Percentiles rank a stretch among this genome's conserved stretches.
Conservation (phyloP, 30 jellyfish, hydroid and myxozoan genomes). For the Hydractinia symbiolongicarpus region DNA sequence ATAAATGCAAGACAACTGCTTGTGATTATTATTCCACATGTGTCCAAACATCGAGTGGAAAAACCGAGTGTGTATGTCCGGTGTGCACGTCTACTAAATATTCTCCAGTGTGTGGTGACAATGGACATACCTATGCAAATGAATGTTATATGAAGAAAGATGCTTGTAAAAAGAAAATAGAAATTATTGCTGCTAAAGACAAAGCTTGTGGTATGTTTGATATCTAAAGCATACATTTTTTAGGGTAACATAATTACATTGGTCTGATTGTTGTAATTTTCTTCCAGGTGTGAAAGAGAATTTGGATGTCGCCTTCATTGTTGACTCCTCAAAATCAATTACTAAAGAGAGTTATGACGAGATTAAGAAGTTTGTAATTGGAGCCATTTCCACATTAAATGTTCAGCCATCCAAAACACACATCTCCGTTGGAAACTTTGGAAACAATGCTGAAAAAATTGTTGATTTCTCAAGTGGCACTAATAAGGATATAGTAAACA, state of each 20-base stretch:
- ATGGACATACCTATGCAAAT: constrained; percentile 65
- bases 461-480: constrained; percentile 32
- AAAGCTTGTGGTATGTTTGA: constrained; percentile 20
- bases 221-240: too few relatives aligned
- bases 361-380: not conserved
- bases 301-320: constrained; percentile 28
- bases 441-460: constrained; percentile 30
- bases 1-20: constrained; percentile 45
- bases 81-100: constrained; percentile 25
- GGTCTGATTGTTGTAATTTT: not conserved
- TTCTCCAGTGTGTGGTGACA: constrained; percentile 61
- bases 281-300: constrained; percentile 41
- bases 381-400: not conserved
- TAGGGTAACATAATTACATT: too few relatives aligned
- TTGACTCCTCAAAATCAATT: constrained; percentile 29
- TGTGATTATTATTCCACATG: constrained; percentile 45
- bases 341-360: not conserved
- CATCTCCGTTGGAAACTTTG: constrained; percentile 44
- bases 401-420: constrained; percentile 25
- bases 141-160: constrained; percentile 45
- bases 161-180: constrained; percentile 30
- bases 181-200: constrained; percentile 1
- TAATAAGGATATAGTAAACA: not conserved
- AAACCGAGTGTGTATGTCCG: constrained; percentile 38
- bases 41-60: constrained; percentile 20